A percentile compares a stretch with the other conserved stretches of the same genome.
Evolutionary conservation across 2,797 vertebrate species (phyloP).

Genomic region (Alauda arvensis): DNA sequence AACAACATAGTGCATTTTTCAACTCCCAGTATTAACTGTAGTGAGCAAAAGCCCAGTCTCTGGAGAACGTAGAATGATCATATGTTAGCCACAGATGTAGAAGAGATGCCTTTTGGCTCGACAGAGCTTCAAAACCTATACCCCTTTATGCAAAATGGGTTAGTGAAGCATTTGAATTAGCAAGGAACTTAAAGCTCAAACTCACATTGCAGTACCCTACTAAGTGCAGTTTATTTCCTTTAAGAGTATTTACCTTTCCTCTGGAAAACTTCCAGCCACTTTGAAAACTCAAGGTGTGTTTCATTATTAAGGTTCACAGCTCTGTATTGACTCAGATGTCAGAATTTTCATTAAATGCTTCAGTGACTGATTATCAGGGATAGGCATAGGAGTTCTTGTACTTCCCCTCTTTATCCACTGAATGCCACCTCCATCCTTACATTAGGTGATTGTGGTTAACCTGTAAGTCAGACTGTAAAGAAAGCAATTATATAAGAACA

Average conservation of each 20-base stretch:
- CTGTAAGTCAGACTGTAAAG: conserved; percentile 13
- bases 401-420: neutral
- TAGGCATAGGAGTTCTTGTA: neutral
- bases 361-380: neutral
- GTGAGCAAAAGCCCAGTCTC: neutral
- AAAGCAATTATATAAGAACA: neutral
- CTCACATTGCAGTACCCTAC: neutral
- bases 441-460: conserved; percentile 15
- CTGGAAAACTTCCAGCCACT: neutral
- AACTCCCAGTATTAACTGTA: neutral
- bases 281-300: neutral
- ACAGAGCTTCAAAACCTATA: neutral
- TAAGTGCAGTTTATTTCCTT: neutral
- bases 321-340: neutral
- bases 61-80: neutral
- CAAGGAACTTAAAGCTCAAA: neutral
- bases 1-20: neutral
- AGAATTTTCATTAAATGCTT: neutral
- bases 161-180: neutral
- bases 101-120: neutral
- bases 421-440: neutral
- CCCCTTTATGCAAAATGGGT: neutral
- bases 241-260: neutral
- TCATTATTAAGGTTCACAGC: neutral
- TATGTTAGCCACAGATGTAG: conserved; percentile 3